Evolutionary conservation across 23 tunicate genomes (phyloP).

Genomic region (Styela clava): DNA sequence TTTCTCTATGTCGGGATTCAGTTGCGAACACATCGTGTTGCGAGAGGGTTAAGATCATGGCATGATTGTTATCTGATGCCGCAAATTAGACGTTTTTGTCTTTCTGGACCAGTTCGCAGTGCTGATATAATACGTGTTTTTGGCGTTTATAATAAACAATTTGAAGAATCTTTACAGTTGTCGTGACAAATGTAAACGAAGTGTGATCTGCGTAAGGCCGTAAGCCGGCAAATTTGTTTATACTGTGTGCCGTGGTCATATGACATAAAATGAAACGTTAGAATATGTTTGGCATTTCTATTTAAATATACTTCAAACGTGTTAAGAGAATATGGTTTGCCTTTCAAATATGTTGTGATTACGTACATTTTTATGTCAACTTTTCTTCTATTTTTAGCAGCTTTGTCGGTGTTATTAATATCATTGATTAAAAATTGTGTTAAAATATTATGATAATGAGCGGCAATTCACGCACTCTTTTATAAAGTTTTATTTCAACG

Average conservation of each 20-base stretch:
- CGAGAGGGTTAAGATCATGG: not conserved
- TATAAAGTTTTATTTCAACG: no score
- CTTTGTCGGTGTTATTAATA: not conserved
- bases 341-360: no score
- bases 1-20: no score
- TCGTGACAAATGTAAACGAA: not conserved
- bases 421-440: not conserved
- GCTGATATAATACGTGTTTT: not conserved
- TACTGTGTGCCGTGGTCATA: no score
- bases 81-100: not conserved
- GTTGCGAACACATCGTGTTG: no score
- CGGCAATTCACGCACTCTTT: not conserved
- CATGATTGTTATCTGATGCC: not conserved
- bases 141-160: not conserved
- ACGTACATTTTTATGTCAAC: no score
- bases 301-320: no score
- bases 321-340: no score
- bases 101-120: not conserved
- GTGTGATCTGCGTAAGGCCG: not conserved
- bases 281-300: no score
- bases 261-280: no score
- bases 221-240: not conserved
- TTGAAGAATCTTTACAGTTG: not conserved
- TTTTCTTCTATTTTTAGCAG: no score
- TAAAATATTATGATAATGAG: not conserved